phyloP scores from a whole-genome alignment of 2,888 invertebrate genomes.

The Aleiodes leptofemur region DNA sequence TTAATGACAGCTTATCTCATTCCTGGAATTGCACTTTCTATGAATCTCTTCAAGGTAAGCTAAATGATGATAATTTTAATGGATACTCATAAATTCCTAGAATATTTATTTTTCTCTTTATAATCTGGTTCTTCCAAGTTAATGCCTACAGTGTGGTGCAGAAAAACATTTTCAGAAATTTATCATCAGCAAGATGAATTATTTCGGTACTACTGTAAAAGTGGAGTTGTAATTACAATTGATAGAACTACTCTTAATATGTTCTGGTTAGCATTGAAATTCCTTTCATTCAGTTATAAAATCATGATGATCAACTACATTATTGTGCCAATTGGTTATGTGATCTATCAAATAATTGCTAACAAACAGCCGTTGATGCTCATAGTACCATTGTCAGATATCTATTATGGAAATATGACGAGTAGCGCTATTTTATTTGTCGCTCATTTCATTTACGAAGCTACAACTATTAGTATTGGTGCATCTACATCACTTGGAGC shows the following conservation, averaged over 20 bases:
- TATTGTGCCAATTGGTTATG: neutral
- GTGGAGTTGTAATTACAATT: neutral
- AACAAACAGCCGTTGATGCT: neutral
- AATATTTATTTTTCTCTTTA: neutral
- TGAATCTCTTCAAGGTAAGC: slow-evolving; percentile 7
- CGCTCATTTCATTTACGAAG: neutral
- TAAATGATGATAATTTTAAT: no score
- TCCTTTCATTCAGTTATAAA: neutral
- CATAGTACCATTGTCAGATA: neutral
- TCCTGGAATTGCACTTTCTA: neutral
- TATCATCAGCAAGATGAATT: neutral
- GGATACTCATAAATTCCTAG: no score
- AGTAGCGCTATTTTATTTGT: neutral
- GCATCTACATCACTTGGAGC: slow-evolving; percentile 14
- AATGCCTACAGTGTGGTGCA: neutral
- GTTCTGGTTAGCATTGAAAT: neutral
- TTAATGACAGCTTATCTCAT: neutral
- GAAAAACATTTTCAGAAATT: neutral
- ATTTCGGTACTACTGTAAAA: neutral
- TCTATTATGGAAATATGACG: neutral
- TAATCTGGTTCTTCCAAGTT: neutral
- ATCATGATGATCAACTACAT: slow-evolving; percentile 2
- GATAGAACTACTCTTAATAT: neutral
- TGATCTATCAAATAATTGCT: slow-evolving; percentile 4
- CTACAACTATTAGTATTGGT: neutral